Evolutionary conservation across 2,797 vertebrate species (phyloP), one percentile per base, ranked within the genome.

Genomic region (Helostoma temminkii): DNA sequence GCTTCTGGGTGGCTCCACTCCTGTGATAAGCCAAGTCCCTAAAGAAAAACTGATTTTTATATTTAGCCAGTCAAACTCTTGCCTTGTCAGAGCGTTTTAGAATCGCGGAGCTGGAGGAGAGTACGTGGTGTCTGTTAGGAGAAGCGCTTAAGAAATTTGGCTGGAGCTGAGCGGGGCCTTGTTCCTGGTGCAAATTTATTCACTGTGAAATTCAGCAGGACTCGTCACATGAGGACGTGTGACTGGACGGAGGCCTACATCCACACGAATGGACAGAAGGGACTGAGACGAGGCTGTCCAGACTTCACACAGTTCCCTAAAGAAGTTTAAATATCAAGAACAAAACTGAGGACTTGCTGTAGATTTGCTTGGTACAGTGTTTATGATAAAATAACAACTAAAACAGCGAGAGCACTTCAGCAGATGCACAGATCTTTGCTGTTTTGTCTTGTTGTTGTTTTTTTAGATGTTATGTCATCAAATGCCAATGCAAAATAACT

Each of bases 131-230:
- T 84, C 77, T 87, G 75, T 67, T 39, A 24, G 39, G 47, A 80
- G 65, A 43, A 26, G 69, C 74, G 66, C 68, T 74, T 47, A 16
- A 56, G 54, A 42, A 74, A 74, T 73, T 88, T 85, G 89, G 86
- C 87, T 72, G 78, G 12, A 66, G 70, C 66, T 22, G 70, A 76
- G 85, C 43, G 62, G 61, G 85, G 69, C 84, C 82, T 80, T 55
- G 81, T 87, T 85, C 68, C 81, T 74, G 67, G 86, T 89, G 91
- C 82, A 89, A 92, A 92, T 92, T 88, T 89, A 91, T 92, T 88
- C 90, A 87, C 84, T 85, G 91, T 89, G 88, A 92, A 89, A 87
- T 84, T 90, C 78, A 59, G 73, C 87, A 74, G 83, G 78, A 88
- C 80, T 81, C 65, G 55, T 74, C 82, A 71, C 76, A 78, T 11